phyloP scores from a whole-genome alignment of 2,888 invertebrate genomes.

The Acleris holmiana region DNA sequence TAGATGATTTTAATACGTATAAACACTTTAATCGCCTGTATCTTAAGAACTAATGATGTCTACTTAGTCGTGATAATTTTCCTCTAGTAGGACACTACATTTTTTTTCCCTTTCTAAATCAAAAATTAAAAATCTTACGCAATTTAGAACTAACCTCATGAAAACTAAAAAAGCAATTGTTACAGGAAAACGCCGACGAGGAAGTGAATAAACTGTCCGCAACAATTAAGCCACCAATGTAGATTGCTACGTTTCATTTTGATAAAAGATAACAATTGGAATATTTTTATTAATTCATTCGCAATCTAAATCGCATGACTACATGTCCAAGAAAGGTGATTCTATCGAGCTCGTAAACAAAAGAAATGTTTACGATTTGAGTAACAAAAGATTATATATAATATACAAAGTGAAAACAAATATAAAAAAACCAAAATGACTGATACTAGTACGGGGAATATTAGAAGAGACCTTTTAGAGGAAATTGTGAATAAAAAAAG shows the following conservation, averaged over 20 bases:
- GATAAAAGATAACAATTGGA: slow-evolving; percentile 64
- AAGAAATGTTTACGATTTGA: slow-evolving; percentile 26
- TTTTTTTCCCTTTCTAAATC: too few relatives aligned
- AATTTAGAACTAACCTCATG: not conserved
- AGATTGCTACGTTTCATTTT: slow-evolving; percentile 57
- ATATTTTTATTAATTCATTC: slow-evolving; percentile 68
- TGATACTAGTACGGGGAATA: slow-evolving; percentile 50
- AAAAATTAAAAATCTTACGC: too few relatives aligned
- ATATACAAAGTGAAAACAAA: slow-evolving; percentile 1
- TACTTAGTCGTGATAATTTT: too few relatives aligned
- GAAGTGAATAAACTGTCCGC: slow-evolving; percentile 44
- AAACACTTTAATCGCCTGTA: too few relatives aligned
- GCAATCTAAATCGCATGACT: slow-evolving; percentile 64
- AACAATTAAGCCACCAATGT: slow-evolving; percentile 62
- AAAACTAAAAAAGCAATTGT: not conserved
- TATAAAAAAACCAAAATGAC: slow-evolving; percentile 51
- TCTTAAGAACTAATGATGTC: too few relatives aligned
- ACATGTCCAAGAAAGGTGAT: slow-evolving; percentile 14
- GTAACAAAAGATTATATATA: not conserved
- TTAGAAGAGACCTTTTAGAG: slow-evolving; percentile 58
- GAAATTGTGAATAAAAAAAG: slow-evolving; percentile 65
- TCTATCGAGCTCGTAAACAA: slow-evolving; percentile 17
- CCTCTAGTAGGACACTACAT: too few relatives aligned
- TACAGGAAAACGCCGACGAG: slow-evolving; percentile 36
- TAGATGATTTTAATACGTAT: too few relatives aligned